phyloP scores from a whole-genome alignment of 2,113 vertebrate species.

The Sturnira hondurensis region DNA sequence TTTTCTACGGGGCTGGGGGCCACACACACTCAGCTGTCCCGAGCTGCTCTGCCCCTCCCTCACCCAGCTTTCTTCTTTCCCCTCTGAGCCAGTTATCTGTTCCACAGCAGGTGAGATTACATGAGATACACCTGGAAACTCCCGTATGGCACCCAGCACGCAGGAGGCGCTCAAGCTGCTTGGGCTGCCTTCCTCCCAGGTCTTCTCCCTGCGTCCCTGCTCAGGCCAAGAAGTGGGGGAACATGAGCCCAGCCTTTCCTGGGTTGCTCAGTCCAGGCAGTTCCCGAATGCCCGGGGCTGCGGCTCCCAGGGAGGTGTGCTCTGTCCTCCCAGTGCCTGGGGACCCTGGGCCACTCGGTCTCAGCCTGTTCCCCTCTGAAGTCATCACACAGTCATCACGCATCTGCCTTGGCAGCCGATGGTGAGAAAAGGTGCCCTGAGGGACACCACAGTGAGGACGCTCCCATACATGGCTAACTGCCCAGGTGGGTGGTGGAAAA shows the following conservation, averaged over 20 bases:
- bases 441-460: not conserved
- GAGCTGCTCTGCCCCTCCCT: not conserved
- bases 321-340: not conserved
- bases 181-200: not conserved
- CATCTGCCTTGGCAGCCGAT: not conserved
- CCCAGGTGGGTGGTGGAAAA: not conserved
- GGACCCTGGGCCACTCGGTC: not conserved
- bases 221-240: not conserved
- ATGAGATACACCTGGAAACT: not conserved
- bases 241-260: not conserved
- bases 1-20: not conserved
- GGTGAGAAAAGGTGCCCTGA: not conserved
- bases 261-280: not conserved
- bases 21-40: not conserved
- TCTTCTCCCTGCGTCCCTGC: not conserved
- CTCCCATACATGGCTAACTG: not conserved
- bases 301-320: not conserved
- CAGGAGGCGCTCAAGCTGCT: fast-evolving
- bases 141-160: fast-evolving
- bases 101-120: not conserved
- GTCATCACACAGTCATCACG: not conserved
- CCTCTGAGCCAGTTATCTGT: not conserved
- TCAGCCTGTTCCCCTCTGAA: not conserved
- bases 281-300: not conserved
- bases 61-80: not conserved